Evolutionary conservation across 2,797 vertebrate species (phyloP), one percentile per base, ranked within the genome.

Genomic region (Brachyalestes nurse): DNA sequence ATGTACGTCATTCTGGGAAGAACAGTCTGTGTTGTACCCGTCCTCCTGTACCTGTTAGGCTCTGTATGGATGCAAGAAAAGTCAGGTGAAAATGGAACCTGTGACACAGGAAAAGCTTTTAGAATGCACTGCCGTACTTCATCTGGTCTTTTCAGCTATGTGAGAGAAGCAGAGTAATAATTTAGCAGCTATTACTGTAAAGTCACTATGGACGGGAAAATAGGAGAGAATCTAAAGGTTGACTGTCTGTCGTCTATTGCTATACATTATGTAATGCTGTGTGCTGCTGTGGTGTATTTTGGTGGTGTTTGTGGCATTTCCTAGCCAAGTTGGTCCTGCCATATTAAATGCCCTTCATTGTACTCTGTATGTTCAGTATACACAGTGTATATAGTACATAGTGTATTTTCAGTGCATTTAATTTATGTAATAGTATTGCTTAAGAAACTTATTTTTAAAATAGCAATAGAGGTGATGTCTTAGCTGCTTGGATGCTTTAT

Each of bases 51-150:
- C 75, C 69, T 79, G 78, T 75, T 17, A 83, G 45, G 51, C 60
- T 67, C 65, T 71, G 70, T 79, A 51, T 76, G 34, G 17, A 76
- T 72, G 81, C 77, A 80, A 55, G 47, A 79, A 67, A 28, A 74
- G 58, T 80, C 53, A 75, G 74, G 80, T 75, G 71, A 81, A 80
- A 75, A 80, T 76, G 67, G 64, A 82, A 75, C 34, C 40, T 42
- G 49, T 78, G 74, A 78, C 38, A 71, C n/a, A 79, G 34, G 51
- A 72, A 74, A 73, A 61, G 58, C 57, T 82, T 82, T 80, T 78
- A 84, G 65, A 83, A 83, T 67, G 23, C 75, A 51, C 75, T 81
- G 51, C 69, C 80, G 65, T 80, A 67, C 25, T 55, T 79, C 49
- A 69, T 75, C 58, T 67, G 65, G 58, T 45, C 64, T 79, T 78